These are phyloP conservation scores for Sitophilus oryzae DNA, from an alignment of 1,140 invertebrate genomes.

Conservation along the genomic window DNA sequence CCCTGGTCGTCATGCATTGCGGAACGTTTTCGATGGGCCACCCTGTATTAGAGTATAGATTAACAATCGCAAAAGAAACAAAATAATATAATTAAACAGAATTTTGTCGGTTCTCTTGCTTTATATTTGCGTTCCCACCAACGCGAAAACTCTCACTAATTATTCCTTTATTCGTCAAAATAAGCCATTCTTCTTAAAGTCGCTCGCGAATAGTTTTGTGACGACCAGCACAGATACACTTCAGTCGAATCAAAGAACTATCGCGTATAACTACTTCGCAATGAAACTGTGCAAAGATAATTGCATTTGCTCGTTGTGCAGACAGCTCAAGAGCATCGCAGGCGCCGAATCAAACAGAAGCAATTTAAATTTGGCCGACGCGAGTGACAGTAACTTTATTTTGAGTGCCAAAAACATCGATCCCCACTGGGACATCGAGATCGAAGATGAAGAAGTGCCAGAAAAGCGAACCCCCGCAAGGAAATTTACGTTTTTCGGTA, in stretches of 20 bases:
- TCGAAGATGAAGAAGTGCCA: neutral
- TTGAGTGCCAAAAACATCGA: conserved; percentile 20
- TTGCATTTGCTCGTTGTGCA: conserved; percentile 48
- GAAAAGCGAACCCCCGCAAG: conserved; percentile 20
- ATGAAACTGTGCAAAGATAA: conserved; percentile 47
- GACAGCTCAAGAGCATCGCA: conserved; percentile 43
- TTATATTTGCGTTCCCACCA: neutral
- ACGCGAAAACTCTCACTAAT: conserved; percentile 15
- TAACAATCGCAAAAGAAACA: too few species aligned
- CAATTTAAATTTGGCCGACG: neutral
- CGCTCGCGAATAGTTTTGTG: neutral
- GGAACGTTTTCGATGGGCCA: too few species aligned
- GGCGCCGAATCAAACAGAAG: conserved; percentile 34
- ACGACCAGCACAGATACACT: neutral
- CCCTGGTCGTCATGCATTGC: too few species aligned
- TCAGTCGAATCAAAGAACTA: too few species aligned
- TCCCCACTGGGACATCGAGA: neutral
- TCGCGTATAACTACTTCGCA: neutral
- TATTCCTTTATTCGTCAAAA: conserved; percentile 17
- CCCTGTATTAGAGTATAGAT: too few species aligned
- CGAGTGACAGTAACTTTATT: conserved; percentile 47
- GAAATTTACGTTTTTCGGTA: conserved; percentile 39
- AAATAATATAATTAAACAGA: too few species aligned
- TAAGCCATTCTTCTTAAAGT: conserved; percentile 17
- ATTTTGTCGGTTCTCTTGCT: too few species aligned